A percentile compares a stretch with the other conserved stretches of the same genome.
These are phyloP conservation scores for Heliconius ismenius DNA, from an alignment of 2,888 invertebrate genomes.

Conservation along the genomic window DNA sequence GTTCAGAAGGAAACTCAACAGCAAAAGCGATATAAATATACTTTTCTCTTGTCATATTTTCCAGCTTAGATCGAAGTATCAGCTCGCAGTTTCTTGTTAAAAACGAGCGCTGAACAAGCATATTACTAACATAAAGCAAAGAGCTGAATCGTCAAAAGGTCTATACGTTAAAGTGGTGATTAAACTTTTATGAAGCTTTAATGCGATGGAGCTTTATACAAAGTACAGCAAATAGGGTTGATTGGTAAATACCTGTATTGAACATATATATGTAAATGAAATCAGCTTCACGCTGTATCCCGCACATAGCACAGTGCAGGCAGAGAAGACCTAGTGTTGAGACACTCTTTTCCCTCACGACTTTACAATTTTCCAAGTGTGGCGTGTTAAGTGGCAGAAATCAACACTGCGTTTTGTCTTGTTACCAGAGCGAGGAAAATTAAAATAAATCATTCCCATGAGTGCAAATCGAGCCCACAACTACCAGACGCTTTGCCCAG, in stretches of 20 bases:
- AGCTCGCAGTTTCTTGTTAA: background rate
- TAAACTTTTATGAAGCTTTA: slow-evolving; percentile 19
- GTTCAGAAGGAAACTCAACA: too few species aligned
- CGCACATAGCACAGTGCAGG: background rate
- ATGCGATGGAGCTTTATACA: background rate
- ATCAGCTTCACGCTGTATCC: background rate
- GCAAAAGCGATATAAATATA: too few species aligned
- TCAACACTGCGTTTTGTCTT: too few species aligned
- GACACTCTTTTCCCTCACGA: background rate
- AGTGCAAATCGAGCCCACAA: too few species aligned
- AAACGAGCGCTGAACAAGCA: slow-evolving; percentile 19
- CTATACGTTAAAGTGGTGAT: slow-evolving; percentile 21
- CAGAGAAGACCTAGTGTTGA: background rate
- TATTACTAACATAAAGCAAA: slow-evolving; percentile 20
- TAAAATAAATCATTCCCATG: too few species aligned
- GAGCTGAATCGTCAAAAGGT: slow-evolving; percentile 22
- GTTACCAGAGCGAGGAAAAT: too few species aligned
- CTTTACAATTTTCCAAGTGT: too few species aligned
- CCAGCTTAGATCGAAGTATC: background rate
- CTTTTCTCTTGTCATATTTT: background rate
- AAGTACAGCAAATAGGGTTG: background rate
- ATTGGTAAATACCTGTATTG: background rate
- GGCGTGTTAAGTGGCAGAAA: too few species aligned
- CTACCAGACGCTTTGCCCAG: too few species aligned
- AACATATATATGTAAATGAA: background rate